These are phyloP conservation scores for Calameuta pallipes DNA, from an alignment of 2,888 invertebrate species.

Conservation along the genomic window DNA sequence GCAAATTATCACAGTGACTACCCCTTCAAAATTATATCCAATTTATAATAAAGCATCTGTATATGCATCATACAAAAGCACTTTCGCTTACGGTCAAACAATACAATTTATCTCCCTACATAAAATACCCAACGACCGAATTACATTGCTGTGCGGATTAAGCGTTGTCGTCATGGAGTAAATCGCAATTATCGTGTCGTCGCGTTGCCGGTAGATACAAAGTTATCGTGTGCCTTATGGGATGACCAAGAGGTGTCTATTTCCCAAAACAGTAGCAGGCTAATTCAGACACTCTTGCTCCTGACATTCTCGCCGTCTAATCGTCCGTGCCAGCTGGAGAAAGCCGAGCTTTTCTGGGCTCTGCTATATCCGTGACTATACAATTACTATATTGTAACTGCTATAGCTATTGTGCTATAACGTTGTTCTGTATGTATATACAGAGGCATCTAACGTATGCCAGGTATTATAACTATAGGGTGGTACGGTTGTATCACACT, in stretches of 20 bases:
- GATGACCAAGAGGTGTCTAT: not conserved
- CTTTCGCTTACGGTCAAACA: not conserved
- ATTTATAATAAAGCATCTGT: too few relatives aligned
- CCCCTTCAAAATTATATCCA: not conserved
- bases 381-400: not conserved
- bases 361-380: not conserved
- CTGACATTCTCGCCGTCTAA: constrained; percentile 27
- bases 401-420: not conserved
- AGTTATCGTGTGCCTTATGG: not conserved
- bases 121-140: not conserved
- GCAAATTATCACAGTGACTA: not conserved
- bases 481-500: not conserved
- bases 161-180: not conserved
- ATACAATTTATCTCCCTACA: not conserved
- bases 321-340: constrained; percentile 23
- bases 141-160: not conserved
- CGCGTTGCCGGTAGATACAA: not conserved
- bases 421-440: not conserved
- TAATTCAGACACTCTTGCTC: not conserved
- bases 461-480: not conserved
- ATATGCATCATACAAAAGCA: not conserved
- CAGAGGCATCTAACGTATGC: not conserved
- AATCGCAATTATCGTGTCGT: not conserved
- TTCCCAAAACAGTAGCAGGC: not conserved
- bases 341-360: constrained; percentile 9